Evolutionary conservation across 2,888 invertebrate species (phyloP).

Genomic region (Mythimna impura): DNA sequence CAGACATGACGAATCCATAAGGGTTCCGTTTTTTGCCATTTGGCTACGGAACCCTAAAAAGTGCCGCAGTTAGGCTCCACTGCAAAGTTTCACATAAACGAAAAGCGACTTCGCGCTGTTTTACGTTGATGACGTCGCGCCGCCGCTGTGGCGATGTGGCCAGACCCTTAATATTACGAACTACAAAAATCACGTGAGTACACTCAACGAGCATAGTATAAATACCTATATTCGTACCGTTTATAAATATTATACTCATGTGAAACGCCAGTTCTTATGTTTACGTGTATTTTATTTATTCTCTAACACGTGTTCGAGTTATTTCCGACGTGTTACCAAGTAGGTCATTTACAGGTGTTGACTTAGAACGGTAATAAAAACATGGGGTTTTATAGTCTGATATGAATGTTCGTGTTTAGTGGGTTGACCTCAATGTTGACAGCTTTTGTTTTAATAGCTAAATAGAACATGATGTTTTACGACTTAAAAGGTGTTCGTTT

Average conservation of each 20-base stretch:
- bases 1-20: too few species aligned
- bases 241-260: slow-evolving; percentile 2
- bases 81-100: too few species aligned
- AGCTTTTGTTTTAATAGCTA: slow-evolving; percentile 12
- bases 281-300: slow-evolving; percentile 2
- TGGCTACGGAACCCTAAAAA: too few species aligned
- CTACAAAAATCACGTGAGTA: neutral
- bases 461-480: slow-evolving; percentile 2
- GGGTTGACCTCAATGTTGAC: slow-evolving; percentile 31
- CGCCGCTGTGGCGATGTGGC: too few species aligned
- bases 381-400: slow-evolving; percentile 27
- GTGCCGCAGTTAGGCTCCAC: too few species aligned
- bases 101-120: too few species aligned
- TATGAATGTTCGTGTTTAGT: slow-evolving; percentile 14
- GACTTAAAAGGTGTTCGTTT: slow-evolving; percentile 1
- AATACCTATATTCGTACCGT: slow-evolving; percentile 5
- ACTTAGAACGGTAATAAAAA: slow-evolving; percentile 10
- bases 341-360: slow-evolving; percentile 34
- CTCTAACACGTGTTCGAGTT: slow-evolving; percentile 30
- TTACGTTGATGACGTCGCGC: too few species aligned
- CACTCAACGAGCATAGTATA: neutral
- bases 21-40: too few species aligned
- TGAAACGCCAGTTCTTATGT: neutral
- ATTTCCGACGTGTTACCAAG: slow-evolving; percentile 6
- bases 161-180: neutral